phyloP scores from a whole-genome alignment of 2,113 vertebrate genomes.

The Brachyistius frenatus region DNA sequence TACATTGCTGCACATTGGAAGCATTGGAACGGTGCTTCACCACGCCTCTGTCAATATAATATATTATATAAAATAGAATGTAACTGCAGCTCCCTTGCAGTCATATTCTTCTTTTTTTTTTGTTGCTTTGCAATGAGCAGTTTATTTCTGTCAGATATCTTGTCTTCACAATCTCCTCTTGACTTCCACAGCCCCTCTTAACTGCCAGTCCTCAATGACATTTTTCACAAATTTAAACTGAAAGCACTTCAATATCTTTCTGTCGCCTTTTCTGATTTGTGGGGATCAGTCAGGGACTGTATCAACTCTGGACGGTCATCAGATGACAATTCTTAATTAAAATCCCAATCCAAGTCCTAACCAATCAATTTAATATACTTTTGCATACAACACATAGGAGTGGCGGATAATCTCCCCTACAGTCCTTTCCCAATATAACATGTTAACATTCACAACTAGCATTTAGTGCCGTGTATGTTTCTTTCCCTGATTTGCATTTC shows the following conservation, averaged over 20 bases:
- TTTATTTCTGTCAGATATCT: neutral
- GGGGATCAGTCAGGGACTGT: too few relatives aligned
- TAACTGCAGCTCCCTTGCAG: neutral
- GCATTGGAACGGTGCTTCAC: too few relatives aligned
- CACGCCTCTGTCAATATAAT: too few relatives aligned
- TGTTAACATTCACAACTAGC: conserved; percentile 5
- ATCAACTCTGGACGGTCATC: too few relatives aligned
- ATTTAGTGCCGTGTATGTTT: neutral
- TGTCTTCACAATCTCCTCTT: neutral
- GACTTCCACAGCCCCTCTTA: neutral
- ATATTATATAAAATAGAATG: too few relatives aligned
- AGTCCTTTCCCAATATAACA: conserved; percentile 15
- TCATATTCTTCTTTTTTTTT: too few relatives aligned
- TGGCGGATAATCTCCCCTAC: conserved; percentile 11
- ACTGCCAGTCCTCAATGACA: neutral
- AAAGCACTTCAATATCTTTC: neutral
- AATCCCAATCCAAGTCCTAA: neutral
- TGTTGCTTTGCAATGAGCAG: neutral
- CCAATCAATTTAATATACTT: neutral
- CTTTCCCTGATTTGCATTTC: conserved; percentile 45
- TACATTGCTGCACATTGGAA: too few relatives aligned
- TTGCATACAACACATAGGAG: neutral
- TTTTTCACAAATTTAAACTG: neutral
- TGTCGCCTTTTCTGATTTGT: too few relatives aligned
- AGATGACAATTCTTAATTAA: neutral